A percentile compares a stretch with the other conserved stretches of the same genome.
phyloP scores from a whole-genome alignment of 1,140 invertebrate genomes.

The Planococcus citri region DNA sequence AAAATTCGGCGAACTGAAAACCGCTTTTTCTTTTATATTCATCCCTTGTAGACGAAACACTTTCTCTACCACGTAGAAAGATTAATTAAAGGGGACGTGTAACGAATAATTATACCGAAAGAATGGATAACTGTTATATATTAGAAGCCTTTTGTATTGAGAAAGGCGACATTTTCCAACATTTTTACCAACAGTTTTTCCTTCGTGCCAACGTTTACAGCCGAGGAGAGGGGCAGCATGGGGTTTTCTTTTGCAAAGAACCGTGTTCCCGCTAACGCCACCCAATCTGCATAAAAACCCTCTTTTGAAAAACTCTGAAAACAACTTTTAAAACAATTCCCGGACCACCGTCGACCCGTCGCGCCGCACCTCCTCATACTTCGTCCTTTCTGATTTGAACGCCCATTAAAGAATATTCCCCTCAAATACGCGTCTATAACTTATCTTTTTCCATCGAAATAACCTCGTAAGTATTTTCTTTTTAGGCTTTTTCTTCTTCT shows the following conservation, averaged over 20 bases:
- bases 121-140: constrained; percentile 11
- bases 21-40: constrained; percentile 17
- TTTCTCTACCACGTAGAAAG: constrained; percentile 12
- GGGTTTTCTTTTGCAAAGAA: neutral
- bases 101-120: constrained; percentile 23
- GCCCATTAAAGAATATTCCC: constrained; percentile 17
- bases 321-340: constrained; percentile 26
- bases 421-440: constrained; percentile 17
- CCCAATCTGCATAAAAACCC: constrained; percentile 6
- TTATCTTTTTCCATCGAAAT: constrained; percentile 19
- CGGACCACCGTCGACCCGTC: constrained; percentile 20
- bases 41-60: neutral
- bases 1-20: constrained; percentile 15
- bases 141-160: constrained; percentile 23
- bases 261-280: neutral
- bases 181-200: constrained; percentile 25
- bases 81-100: constrained; percentile 25
- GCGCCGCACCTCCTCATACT: no score
- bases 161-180: constrained; percentile 24
- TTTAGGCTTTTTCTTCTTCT: constrained; percentile 1
- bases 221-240: no score
- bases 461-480: constrained; percentile 15
- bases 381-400: constrained; percentile 19
- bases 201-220: neutral
- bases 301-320: constrained; percentile 13